phyloP scores from a whole-genome alignment of 2,888 invertebrate genomes.

The Drosophila kuntzei region DNA sequence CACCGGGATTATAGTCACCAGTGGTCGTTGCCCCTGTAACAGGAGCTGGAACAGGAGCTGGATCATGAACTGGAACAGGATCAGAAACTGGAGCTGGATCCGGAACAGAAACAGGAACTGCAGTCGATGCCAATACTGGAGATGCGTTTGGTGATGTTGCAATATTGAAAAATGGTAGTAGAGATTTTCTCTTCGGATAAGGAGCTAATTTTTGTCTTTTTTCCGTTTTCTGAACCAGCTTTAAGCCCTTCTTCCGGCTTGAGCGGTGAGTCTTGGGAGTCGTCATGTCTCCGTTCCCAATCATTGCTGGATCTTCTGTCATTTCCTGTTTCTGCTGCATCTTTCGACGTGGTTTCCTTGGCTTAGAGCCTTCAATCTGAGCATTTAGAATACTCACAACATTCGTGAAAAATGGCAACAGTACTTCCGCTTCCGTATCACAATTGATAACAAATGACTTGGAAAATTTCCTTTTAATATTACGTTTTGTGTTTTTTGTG shows the following conservation, averaged over 20 bases:
- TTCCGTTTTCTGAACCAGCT: background rate
- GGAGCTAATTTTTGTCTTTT: background rate
- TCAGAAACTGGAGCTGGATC: background rate
- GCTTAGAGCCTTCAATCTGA: background rate
- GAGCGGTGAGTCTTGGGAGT: background rate
- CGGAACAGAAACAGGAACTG: background rate
- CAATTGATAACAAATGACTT: background rate
- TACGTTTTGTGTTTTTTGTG: background rate
- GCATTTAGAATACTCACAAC: background rate
- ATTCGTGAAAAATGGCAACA: constrained; percentile 1
- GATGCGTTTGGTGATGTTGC: background rate
- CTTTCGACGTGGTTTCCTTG: background rate
- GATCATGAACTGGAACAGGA: background rate
- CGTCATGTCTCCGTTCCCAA: background rate
- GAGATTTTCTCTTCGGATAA: background rate
- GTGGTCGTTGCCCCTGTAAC: background rate
- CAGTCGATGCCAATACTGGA: background rate
- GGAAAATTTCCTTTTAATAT: background rate
- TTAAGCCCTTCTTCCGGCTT: background rate
- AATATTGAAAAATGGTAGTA: constrained; percentile 3
- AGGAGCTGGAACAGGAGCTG: background rate
- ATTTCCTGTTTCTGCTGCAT: background rate
- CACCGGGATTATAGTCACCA: too few species aligned
- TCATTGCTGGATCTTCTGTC: background rate
- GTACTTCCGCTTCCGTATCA: constrained; percentile 1